Base-by-base conservation (phyloP, 2,797 vertebrate genomes). In the Kryptolebias ocellatus region DNA sequence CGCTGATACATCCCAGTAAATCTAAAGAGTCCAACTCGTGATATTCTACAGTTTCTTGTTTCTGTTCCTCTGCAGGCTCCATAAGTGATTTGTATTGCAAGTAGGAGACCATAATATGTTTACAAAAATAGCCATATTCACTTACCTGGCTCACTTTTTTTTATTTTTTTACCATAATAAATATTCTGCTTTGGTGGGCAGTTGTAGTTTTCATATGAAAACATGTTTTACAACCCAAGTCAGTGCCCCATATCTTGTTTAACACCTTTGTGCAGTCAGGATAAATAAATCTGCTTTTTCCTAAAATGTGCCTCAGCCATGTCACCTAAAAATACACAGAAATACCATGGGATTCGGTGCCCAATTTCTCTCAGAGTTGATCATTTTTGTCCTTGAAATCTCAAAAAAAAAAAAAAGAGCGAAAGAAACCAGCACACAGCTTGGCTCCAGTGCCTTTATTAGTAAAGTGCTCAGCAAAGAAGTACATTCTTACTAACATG, bases 401-500 rank as follows among this genome's bases (percentile, higher is more conserved):
- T 51, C 14, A 10, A 34, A 5, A 4, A 16, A 18, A 1, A 2
- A 11, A 47, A 14, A 7, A n/a, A n/a, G n/a, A n/a, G n/a, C n/a
- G 18, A 24, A 31, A 31, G 5, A 28, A 52, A 39, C n/a, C 52
- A 56, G 64, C 18, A 69, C 18, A 60, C 37, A 55, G 60, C 61
- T 90, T 79, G 90, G 89, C 86, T 90, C 89, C 81, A 74, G 58
- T 83, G 89, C 89, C 90, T 93, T 93, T 92, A 92, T 92, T 93
- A 90, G 88, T 93, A 94, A 94, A 93, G 92, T 93, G 93, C 90
- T 92, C 90, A 92, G 90, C 87, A 90, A 87, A 89, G 88, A 91
- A 89, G 84, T 94, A 93, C 92, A 94, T 92, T 94, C 93, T 87
- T 90, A 89, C 89, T 89, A 89, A 91, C 94, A 94, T 94, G 94